Evolutionary conservation across 2,113 vertebrate genomes (phyloP), one percentile per base, ranked within the genome.

Genomic region (Grammomys dolichurus): DNA sequence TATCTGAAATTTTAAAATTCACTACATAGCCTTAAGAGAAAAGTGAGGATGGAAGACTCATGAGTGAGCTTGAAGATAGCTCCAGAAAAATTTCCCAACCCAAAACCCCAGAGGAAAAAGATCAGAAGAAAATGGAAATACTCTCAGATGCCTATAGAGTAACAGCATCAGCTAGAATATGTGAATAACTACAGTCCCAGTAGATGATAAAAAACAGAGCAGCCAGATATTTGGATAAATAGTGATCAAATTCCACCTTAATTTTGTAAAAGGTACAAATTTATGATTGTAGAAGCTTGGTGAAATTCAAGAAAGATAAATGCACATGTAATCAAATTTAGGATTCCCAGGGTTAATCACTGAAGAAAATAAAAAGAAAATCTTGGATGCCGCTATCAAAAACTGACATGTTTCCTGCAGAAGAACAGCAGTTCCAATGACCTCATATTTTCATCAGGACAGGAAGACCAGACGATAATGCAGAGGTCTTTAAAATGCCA

Each of bases 401-500:
- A 76, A 36, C 46, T 58, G 60, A 40, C 4, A 20, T 3, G 40
- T 84, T 72, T 40, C 7, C 26, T 73, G 40, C 63, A 84, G 3
- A 4, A 1, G 7, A 84, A 60, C 2, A 17, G 4, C 43, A 87
- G n/a, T 92, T 87, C 70, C 54, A 87, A 43, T 51, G 31, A 77
- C 46, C n/a, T 93, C 60, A 78, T n/a, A 80, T 60, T 89, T 86
- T 63, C 43, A 76, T 77, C 75, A 94, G 89, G 94, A 84, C 8
- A 67, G 19, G 51, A 33, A 56, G 60, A 10, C 43, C 48, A 56
- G 75, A 72, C 40, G 51, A 54, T 20, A 69, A 36, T 13, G 7
- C 48, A 67, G 75, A 31, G 3, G n/a, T 75, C 69, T 91, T 80
- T 69, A 56, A 91, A 82, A 90, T 65, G 1, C 28, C 54, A 26